Base-by-base conservation (phyloP, 2,797 vertebrate species). In the Falco concolor region DNA sequence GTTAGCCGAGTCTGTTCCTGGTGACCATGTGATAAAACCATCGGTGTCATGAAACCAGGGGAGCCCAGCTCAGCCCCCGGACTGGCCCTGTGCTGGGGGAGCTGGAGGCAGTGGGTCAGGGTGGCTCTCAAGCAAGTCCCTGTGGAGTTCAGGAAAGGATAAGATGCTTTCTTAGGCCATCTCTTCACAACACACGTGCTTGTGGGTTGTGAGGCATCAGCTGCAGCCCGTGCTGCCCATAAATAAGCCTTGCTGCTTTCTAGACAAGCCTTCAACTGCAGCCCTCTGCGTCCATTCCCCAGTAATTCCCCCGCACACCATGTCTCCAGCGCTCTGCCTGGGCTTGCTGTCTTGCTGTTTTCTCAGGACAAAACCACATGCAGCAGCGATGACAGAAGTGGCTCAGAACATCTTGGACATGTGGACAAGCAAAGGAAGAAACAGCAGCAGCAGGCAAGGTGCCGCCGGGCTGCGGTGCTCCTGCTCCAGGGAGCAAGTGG, bases 261-360 rank as follows among this genome's bases (percentile, higher is more conserved):
- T 9, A 27, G 65, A 45, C 19, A 57, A 52, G 27, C 40, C 65
- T 77, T 78, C 44, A 42, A 5, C 61, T 68, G 16, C 67, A 78
- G 20, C 28, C 40, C 57, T 50, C 40, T 42, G 1, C n/a, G 44
- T 60, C 52, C 19, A 21, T 42, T 72, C 68, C 53, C 80, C 67
- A 50, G 54, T 10, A 50, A 30, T 73, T 60, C 23, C 42, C 15
- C 4, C 4, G 0, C 59, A 12, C 4, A 1, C 5, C 42, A 3
- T 9, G 17, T 50, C 53, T 83, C 36, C 53, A 20, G 42, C 34
- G 32, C 32, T 77, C 30, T 76, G 47, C 17, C 45, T n/a, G 8
- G 47, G 45, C 45, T 67, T 82, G 40, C 23, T 56, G n/a, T 56
- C 53, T 36, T 49, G 40, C 36, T 54, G 0, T 60, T 60, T 72